Base-by-base conservation (phyloP, 2,888 invertebrate species). In the Spicauda simplicius region DNA sequence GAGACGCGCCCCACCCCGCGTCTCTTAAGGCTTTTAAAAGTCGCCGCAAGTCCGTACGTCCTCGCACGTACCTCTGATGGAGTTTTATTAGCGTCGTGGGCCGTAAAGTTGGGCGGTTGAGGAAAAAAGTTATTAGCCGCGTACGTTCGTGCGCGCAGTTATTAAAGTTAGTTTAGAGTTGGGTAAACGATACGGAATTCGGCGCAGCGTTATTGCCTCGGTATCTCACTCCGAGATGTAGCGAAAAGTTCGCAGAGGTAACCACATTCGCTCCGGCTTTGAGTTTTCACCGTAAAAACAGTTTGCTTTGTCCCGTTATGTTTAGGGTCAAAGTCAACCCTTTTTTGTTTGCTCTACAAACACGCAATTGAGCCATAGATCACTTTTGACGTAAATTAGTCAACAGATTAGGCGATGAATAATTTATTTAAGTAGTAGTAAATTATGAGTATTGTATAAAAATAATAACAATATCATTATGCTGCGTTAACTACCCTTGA, bases 1-100 rank as follows among this genome's bases (percentile, higher is more conserved):
- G 48, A 74, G 79, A 72, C 78, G 72, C 72, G 73, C 71, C 73
- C 74, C 75, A 41, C 64, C 64, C 64, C 53, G 64, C 64, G 58
- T 64, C 72, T 70, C 74, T 73, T 66, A 71, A 73, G 76, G 72
- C 74, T 75, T 72, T 72, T 67, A 71, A 73, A 72, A 73, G 71
- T 72, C 72, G 73, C 70, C 67, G 69, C 68, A 64, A 66, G 70
- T 68, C 69, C 70, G 70, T 33, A 50, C 54, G 53, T 69, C 71
- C 73, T 72, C 63, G 71, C 71, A 73, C 73, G 73, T 74, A 72
- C 69, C 70, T 71, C 80, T 81, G 82, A 85, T 84, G 79, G 82
- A 85, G 84, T 87, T 90, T 89, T 90, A 89, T 90, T 83, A 80
- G 82, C 80, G 78, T 77, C 74, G 81, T 71, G 84, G 80, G 77